phyloP scores from a whole-genome alignment of 2,888 invertebrate species.

The Chaetoderma sp. region DNA sequence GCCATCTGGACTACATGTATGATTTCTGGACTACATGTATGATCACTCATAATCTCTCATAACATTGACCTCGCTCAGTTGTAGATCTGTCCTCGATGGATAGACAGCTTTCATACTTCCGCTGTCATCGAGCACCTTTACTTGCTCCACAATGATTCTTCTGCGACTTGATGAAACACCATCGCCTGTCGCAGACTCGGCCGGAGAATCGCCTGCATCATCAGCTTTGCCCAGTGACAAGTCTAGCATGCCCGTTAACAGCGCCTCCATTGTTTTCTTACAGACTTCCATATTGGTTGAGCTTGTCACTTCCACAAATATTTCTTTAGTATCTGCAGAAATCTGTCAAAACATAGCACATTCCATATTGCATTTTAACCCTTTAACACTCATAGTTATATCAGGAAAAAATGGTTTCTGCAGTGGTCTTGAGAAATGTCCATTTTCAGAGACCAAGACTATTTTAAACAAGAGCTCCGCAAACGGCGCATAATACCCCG shows the following conservation, averaged over 20 bases:
- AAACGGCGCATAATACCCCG: too few species aligned
- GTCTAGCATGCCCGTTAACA: slow-evolving; percentile 77
- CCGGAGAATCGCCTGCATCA: slow-evolving; percentile 45
- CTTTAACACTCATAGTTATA: too few species aligned
- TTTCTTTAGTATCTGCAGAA: slow-evolving; percentile 75
- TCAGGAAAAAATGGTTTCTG: too few species aligned
- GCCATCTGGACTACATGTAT: too few species aligned
- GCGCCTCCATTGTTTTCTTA: slow-evolving; percentile 76
- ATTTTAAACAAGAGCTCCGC: too few species aligned
- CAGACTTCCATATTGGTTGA: slow-evolving; percentile 77
- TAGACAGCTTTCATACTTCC: slow-evolving; percentile 82
- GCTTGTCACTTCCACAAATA: slow-evolving; percentile 84
- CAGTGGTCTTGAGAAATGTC: too few species aligned
- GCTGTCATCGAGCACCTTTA: slow-evolving; percentile 78
- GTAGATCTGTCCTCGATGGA: slow-evolving; percentile 81
- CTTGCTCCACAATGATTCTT: slow-evolving; percentile 74
- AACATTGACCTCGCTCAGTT: slow-evolving; percentile 45
- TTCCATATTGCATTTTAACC: too few species aligned
- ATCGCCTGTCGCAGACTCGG: slow-evolving; percentile 18
- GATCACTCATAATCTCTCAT: slow-evolving; percentile 47
- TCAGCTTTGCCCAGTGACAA: slow-evolving; percentile 36
- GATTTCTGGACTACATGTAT: too few species aligned
- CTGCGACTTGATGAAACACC: slow-evolving; percentile 53
- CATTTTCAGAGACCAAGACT: too few species aligned
- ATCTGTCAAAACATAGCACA: slow-evolving; percentile 73